Conservation (phyloP, 2,888 invertebrate species). For the Lissonota sp. region DNA sequence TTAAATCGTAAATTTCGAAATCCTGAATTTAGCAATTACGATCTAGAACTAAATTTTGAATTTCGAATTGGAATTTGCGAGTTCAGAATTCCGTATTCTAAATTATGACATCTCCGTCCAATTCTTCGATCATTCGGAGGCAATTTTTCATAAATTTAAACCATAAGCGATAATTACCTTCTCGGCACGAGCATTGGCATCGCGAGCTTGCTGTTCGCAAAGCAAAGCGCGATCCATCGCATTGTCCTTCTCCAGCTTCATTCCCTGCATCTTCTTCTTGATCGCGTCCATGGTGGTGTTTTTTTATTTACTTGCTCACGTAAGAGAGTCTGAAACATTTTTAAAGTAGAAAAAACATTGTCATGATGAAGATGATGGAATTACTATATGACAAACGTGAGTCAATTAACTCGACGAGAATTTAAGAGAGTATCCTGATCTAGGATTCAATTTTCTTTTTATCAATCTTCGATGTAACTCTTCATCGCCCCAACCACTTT, state of each 20-base stretch:
- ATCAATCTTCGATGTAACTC: too few relatives aligned
- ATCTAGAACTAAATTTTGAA: too few relatives aligned
- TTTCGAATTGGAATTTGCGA: too few relatives aligned
- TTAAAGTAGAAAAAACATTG: conserved; percentile 31
- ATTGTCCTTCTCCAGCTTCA: conserved; percentile 99
- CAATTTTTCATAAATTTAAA: conserved; percentile 13
- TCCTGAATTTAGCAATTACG: too few relatives aligned
- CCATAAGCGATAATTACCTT: conserved; percentile 85
- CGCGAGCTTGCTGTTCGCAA: conserved; percentile 98
- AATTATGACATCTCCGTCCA: too few relatives aligned
- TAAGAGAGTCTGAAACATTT: conserved; percentile 69
- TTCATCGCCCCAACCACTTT: too few relatives aligned
- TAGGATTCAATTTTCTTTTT: too few relatives aligned
- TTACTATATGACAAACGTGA: too few relatives aligned
- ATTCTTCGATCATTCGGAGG: too few relatives aligned
- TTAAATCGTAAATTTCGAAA: too few relatives aligned
- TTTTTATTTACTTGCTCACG: conserved; percentile 77
- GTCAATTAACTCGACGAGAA: conserved; percentile 2
- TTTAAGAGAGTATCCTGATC: too few relatives aligned
- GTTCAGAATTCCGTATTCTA: too few relatives aligned
- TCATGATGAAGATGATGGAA: background rate
- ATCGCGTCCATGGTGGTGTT: conserved; percentile 99
- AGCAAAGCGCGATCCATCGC: conserved; percentile 99
- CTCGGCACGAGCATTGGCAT: conserved; percentile 94
- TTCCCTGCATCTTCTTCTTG: conserved; percentile 99